Percentiles rank a stretch among this genome's conserved stretches.
Evolutionary conservation across 2,797 vertebrate genomes (phyloP).

Genomic region (Pangasius sanitwongsei): DNA sequence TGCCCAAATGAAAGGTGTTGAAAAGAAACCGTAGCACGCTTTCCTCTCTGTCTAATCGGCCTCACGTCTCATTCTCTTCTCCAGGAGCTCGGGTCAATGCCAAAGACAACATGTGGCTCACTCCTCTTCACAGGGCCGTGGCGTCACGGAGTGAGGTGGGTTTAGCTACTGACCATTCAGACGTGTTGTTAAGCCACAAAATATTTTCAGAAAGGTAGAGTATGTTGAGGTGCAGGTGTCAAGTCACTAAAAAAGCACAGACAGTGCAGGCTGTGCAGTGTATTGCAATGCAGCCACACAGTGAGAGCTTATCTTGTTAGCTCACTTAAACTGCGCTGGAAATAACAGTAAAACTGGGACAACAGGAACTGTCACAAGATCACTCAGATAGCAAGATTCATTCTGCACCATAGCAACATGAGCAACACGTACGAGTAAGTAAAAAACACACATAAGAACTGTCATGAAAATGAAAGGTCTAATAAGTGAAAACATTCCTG

Average conservation of each 20-base stretch:
- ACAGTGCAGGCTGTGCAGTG: neutral
- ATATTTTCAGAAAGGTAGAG: neutral
- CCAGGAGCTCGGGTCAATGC: slow-evolving; percentile 92
- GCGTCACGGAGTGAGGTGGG: slow-evolving; percentile 94
- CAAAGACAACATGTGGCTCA: slow-evolving; percentile 99
- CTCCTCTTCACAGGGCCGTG: slow-evolving; percentile 93
- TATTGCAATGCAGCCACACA: neutral
- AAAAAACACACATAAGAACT: neutral
- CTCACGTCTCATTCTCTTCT: neutral
- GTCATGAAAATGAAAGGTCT: neutral
- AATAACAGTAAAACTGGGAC: slow-evolving; percentile 26
- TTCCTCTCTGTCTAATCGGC: slow-evolving; percentile 21
- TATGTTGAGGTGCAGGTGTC: slow-evolving; percentile 17
- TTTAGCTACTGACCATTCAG: neutral
- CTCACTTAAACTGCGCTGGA: slow-evolving; percentile 8
- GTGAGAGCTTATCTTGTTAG: slow-evolving; percentile 1
- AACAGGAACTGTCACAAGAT: slow-evolving; percentile 40
- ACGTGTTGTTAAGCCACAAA: neutral
- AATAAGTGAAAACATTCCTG: neutral
- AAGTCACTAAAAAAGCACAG: neutral
- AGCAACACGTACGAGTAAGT: neutral
- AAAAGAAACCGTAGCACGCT: neutral
- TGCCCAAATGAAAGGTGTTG: neutral
- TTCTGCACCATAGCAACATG: slow-evolving; percentile 3
- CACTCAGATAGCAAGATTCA: neutral